Conservation (phyloP, 2,113 vertebrate genomes). For the Ondatra zibethicus region DNA sequence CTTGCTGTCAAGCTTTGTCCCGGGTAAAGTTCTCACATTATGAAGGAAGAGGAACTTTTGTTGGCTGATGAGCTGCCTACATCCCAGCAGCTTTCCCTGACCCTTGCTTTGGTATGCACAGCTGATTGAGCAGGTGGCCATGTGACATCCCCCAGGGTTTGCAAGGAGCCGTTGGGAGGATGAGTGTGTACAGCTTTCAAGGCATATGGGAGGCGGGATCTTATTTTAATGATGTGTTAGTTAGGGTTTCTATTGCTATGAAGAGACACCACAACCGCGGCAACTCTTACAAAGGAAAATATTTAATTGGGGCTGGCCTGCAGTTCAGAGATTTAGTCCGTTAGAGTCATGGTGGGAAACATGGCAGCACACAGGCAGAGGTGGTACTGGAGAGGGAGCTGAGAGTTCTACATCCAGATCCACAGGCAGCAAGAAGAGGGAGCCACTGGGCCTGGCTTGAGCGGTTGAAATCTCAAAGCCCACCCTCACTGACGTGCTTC, state of each 20-base stretch:
- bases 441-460: background rate
- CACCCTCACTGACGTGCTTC: background rate
- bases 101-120: too few relatives aligned
- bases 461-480: background rate
- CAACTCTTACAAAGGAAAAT: background rate
- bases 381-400: background rate
- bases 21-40: accelerated
- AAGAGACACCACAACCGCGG: background rate
- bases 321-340: background rate
- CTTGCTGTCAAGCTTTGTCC: accelerated
- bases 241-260: background rate
- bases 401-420: background rate
- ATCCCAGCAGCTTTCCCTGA: background rate
- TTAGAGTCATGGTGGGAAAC: background rate
- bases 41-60: background rate
- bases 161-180: accelerated
- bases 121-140: background rate
- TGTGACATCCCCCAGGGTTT: too few relatives aligned
- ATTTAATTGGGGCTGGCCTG: background rate
- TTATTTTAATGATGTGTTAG: background rate
- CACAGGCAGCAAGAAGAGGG: background rate
- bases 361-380: background rate
- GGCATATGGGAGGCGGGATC: background rate
- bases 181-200: background rate
- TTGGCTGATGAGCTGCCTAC: background rate